These are phyloP conservation scores for Alligator mississippiensis DNA, from an alignment of 2,113 vertebrate genomes.

Conservation along the genomic window DNA sequence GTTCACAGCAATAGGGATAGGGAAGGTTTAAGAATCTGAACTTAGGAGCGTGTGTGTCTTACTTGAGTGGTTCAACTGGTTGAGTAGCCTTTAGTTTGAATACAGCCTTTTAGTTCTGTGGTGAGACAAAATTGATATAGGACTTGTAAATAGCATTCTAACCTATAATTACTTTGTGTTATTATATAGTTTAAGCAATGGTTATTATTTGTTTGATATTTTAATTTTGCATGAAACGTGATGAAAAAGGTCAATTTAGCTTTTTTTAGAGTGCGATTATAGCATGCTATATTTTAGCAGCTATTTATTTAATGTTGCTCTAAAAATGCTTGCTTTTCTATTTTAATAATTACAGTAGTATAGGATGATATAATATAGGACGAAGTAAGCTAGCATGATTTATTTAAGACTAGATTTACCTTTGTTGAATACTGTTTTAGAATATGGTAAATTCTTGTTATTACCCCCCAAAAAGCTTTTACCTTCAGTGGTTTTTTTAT, in stretches of 20 bases:
- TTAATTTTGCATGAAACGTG: conserved; percentile 79
- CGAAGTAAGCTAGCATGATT: conserved; percentile 47
- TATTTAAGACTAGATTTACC: conserved; percentile 11
- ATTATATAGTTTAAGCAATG: conserved; percentile 78
- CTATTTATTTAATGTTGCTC: conserved; percentile 72
- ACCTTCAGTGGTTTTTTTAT: not conserved
- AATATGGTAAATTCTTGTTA: not conserved
- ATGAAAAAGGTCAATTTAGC: conserved; percentile 79
- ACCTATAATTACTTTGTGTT: conserved; percentile 81
- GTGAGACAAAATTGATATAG: conserved; percentile 79
- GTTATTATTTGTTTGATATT: conserved; percentile 80
- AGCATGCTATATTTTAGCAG: conserved; percentile 69
- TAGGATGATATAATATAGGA: conserved; percentile 45
- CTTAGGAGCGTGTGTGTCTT: conserved; percentile 61
- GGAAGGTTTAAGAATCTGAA: conserved; percentile 73
- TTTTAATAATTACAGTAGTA: conserved; percentile 55
- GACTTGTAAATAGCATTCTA: conserved; percentile 79
- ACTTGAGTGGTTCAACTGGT: conserved; percentile 52
- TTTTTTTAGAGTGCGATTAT: conserved; percentile 73
- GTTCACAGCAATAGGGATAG: conserved; percentile 62
- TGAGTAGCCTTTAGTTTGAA: conserved; percentile 58
- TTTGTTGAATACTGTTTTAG: not conserved
- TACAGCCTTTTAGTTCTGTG: conserved; percentile 68
- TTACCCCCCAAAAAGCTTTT: not conserved
- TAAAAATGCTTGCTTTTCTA: conserved; percentile 71